A percentile compares a stretch with the other conserved stretches of the same genome.
Conservation (phyloP, 2,888 invertebrate species). For the Xanthia togata region DNA sequence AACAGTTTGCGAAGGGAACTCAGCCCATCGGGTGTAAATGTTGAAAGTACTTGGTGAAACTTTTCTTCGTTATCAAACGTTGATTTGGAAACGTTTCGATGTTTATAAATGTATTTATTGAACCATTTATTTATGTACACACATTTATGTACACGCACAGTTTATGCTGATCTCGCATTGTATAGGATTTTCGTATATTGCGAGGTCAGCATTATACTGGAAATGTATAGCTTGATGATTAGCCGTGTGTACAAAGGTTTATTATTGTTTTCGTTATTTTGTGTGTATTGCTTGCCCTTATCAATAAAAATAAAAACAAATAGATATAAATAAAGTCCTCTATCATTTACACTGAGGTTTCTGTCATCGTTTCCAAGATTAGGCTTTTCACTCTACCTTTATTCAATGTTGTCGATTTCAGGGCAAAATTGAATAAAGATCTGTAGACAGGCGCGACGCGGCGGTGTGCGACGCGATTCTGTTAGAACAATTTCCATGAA, state of each 20-base stretch:
- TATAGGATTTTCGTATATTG: no score
- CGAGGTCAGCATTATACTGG: no score
- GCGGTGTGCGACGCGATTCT: no score
- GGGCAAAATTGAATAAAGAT: no score
- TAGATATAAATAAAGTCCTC: background rate
- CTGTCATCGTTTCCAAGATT: background rate
- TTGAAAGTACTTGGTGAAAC: slow-evolving; percentile 9
- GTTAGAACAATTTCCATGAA: no score
- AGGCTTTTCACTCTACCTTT: background rate
- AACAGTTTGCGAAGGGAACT: slow-evolving; percentile 34
- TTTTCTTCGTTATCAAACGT: slow-evolving; percentile 15
- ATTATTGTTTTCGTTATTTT: slow-evolving; percentile 5
- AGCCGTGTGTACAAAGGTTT: no score
- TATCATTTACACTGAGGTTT: background rate
- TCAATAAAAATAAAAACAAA: slow-evolving; percentile 6
- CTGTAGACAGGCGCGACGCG: no score
- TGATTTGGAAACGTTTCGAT: background rate
- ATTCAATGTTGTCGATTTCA: no score
- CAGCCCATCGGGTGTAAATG: background rate
- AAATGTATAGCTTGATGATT: no score
- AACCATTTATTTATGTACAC: no score
- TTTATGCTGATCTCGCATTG: no score
- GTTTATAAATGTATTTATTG: background rate
- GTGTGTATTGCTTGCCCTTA: slow-evolving; percentile 4
- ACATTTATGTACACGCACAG: no score